Percentiles rank a stretch among this genome's conserved stretches.
phyloP scores from a whole-genome alignment of 2,797 vertebrate species.

The Cirrhinus mrigala region DNA sequence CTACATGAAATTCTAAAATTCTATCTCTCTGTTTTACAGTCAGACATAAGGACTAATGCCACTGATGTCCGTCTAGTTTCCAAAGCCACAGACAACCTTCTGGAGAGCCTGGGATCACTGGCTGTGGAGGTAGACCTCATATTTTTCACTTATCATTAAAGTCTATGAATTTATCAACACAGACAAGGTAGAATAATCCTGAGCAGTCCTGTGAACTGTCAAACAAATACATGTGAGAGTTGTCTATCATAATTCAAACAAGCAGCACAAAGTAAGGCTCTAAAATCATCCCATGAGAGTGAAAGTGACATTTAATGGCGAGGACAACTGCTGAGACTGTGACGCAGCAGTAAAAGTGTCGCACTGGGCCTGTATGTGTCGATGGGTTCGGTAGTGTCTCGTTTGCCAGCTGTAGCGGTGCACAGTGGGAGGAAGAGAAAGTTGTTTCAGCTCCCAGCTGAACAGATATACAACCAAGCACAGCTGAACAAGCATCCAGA shows the following conservation, averaged over 20 bases:
- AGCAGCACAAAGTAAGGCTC: background rate
- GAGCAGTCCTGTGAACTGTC: conserved; percentile 6
- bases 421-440: conserved; percentile 21
- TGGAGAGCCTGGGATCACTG: conserved; percentile 84
- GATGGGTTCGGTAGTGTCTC: conserved; percentile 50
- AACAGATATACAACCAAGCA: conserved; percentile 57
- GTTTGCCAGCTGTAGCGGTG: conserved; percentile 38
- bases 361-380: conserved; percentile 34
- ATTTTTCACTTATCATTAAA: background rate
- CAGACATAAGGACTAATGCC: conserved; percentile 77
- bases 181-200: conserved; percentile 1
- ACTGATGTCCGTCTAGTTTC: conserved; percentile 75
- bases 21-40: conserved; percentile 71
- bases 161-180: background rate
- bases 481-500: conserved; percentile 63
- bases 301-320: conserved; percentile 18
- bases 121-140: conserved; percentile 84
- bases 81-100: conserved; percentile 81
- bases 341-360: conserved; percentile 50
- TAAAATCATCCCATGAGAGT: conserved; percentile 2
- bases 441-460: conserved; percentile 59
- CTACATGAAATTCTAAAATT: too few relatives aligned
- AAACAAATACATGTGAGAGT: background rate
- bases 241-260: conserved; percentile 2
- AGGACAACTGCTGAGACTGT: conserved; percentile 9